Evolutionary conservation across 2,113 vertebrate genomes (phyloP).

Genomic region (Perca flavescens): DNA sequence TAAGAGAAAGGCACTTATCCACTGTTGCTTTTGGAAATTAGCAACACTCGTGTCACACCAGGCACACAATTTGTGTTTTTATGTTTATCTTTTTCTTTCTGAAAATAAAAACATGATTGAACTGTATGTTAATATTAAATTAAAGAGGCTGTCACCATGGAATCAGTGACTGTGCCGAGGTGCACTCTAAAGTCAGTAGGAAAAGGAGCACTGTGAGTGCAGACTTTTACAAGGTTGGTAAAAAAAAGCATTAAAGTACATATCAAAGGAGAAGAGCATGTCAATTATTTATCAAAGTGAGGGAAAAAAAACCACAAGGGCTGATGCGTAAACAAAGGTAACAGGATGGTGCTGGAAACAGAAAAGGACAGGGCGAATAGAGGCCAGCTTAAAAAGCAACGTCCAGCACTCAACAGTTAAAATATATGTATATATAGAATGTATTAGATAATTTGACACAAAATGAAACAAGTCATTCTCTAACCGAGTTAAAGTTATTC

Average conservation of each 20-base stretch:
- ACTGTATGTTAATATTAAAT: conserved; percentile 61
- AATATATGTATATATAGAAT: background rate
- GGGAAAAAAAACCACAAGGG: conserved; percentile 54
- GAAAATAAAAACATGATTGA: conserved; percentile 28
- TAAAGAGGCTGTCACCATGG: conserved; percentile 53
- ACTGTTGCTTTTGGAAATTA: conserved; percentile 33
- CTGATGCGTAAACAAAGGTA: conserved; percentile 74
- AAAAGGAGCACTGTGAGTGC: conserved; percentile 47
- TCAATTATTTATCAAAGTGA: conserved; percentile 81
- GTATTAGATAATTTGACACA: background rate
- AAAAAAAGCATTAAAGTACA: conserved; percentile 72
- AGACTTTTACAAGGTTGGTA: conserved; percentile 62
- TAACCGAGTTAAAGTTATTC: background rate
- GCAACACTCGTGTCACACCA: background rate
- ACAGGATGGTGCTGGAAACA: conserved; percentile 31
- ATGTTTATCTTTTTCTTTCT: conserved; percentile 15
- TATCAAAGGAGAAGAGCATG: conserved; percentile 73
- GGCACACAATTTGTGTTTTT: background rate
- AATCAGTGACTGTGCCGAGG: conserved; percentile 52
- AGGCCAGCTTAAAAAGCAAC: background rate
- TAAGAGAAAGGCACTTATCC: conserved; percentile 2
- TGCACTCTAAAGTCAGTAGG: conserved; percentile 65
- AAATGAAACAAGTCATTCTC: conserved; percentile 5
- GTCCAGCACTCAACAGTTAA: background rate
- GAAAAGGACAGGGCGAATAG: conserved; percentile 7